A percentile compares a stretch with the other conserved stretches of the same genome.
These are phyloP conservation scores for Melanerpes aurifrons DNA, from an alignment of 2,113 vertebrate genomes.

Conservation along the genomic window DNA sequence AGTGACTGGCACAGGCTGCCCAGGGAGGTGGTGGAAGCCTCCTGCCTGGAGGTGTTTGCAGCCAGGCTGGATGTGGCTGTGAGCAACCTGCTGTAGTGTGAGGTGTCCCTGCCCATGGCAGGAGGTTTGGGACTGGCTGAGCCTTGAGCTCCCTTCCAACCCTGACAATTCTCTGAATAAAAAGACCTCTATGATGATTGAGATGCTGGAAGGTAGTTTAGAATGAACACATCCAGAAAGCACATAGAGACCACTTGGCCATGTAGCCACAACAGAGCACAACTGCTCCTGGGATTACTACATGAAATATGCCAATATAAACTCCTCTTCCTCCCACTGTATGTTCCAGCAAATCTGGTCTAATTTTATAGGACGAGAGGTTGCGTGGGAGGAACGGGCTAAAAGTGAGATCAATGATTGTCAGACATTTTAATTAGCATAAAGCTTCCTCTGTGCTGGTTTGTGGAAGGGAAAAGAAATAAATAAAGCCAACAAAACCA, in stretches of 20 bases:
- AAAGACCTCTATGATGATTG: no score
- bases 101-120: no score
- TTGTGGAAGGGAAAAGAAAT: background rate
- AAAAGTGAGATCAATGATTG: background rate
- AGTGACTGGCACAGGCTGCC: no score
- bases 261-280: background rate
- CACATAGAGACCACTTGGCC: fast-evolving
- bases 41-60: no score
- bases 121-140: no score
- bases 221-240: background rate
- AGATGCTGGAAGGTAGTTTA: background rate
- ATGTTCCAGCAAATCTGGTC: background rate
- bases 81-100: no score
- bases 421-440: background rate
- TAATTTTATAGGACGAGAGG: slow-evolving; percentile 10
- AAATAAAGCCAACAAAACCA: no score
- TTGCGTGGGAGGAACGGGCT: background rate
- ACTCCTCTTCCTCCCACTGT: background rate
- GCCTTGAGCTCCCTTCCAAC: no score
- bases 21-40: no score
- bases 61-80: no score
- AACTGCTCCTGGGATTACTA: background rate
- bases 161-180: no score
- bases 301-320: background rate
- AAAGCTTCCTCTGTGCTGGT: background rate